A percentile compares a stretch with the other conserved stretches of the same genome.
These are phyloP conservation scores for Mesaphorura yosii DNA, from an alignment of 1,140 invertebrate genomes.

Conservation along the genomic window DNA sequence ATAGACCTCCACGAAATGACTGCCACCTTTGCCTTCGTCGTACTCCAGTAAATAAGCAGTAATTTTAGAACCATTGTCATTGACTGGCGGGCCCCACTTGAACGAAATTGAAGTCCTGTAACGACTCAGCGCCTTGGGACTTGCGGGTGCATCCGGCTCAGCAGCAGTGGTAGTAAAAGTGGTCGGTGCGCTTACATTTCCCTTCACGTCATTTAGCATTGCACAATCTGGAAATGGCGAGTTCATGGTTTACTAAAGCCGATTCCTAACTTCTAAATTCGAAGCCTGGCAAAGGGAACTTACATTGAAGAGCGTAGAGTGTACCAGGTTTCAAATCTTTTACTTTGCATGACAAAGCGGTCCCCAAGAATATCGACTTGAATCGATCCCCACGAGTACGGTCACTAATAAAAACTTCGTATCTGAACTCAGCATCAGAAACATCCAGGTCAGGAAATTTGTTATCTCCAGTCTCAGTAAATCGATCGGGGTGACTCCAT, in stretches of 20 bases:
- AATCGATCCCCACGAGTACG: constrained; percentile 58
- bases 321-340: constrained; percentile 68
- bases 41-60: constrained; percentile 64
- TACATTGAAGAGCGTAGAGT: too few relatives aligned
- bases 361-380: constrained; percentile 63
- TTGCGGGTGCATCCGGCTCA: constrained; percentile 48
- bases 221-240: constrained; percentile 54
- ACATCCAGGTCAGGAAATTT: constrained; percentile 35
- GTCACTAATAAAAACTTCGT: constrained; percentile 64
- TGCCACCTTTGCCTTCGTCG: constrained; percentile 53
- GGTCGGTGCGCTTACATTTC: constrained; percentile 42
- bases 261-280: too few relatives aligned
- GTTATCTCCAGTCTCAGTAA: constrained; percentile 42
- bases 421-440: constrained; percentile 51
- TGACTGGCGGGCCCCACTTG: constrained; percentile 50
- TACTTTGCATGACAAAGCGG: constrained; percentile 56
- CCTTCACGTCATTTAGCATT: constrained; percentile 37
- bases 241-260: too few relatives aligned
- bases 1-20: constrained; percentile 55
- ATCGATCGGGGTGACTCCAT: constrained; percentile 54
- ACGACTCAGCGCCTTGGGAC: constrained; percentile 46
- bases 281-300: too few relatives aligned
- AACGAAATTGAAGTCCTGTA: constrained; percentile 37
- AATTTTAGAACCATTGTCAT: constrained; percentile 67
- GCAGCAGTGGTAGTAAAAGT: constrained; percentile 52